These are phyloP conservation scores for Gymnoscopelus braueri DNA, from an alignment of 2,797 vertebrate species.

Conservation along the genomic window DNA sequence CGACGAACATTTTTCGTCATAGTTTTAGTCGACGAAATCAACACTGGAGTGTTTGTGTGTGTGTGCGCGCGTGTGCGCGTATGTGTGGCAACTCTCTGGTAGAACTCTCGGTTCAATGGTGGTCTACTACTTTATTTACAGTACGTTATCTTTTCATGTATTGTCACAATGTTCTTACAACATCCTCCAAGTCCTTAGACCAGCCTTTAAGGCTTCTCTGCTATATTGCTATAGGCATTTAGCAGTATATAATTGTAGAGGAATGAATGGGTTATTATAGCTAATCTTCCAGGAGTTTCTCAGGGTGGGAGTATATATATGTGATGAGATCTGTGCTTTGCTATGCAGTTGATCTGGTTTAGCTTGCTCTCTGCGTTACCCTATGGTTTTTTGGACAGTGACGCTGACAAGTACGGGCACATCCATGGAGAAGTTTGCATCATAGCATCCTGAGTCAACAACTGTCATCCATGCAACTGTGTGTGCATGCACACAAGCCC, in stretches of 20 bases:
- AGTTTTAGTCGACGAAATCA: too few species aligned
- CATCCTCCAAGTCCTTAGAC: slow-evolving; percentile 1
- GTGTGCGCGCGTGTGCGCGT: background rate
- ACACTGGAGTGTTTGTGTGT: too few species aligned
- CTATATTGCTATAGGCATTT: slow-evolving; percentile 1
- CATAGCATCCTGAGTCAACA: slow-evolving; percentile 36
- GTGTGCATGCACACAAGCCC: slow-evolving; percentile 29
- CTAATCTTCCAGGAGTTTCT: background rate
- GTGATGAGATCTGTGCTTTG: background rate
- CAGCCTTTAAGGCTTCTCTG: background rate
- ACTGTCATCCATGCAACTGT: background rate
- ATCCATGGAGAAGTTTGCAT: slow-evolving; percentile 28
- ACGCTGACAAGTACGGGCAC: slow-evolving; percentile 51
- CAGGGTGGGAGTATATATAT: background rate
- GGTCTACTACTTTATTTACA: too few species aligned
- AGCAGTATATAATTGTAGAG: background rate
- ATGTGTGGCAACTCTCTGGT: background rate
- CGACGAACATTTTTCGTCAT: too few species aligned
- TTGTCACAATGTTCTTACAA: slow-evolving; percentile 13
- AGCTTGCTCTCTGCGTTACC: slow-evolving; percentile 50
- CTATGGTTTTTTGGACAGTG: background rate
- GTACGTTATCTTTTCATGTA: background rate
- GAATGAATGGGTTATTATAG: background rate
- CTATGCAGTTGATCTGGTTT: slow-evolving; percentile 36
- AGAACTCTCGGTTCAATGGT: too few species aligned